These are phyloP conservation scores for Acyrthosiphon pisum DNA, from an alignment of 1,140 invertebrate species.

Conservation along the genomic window DNA sequence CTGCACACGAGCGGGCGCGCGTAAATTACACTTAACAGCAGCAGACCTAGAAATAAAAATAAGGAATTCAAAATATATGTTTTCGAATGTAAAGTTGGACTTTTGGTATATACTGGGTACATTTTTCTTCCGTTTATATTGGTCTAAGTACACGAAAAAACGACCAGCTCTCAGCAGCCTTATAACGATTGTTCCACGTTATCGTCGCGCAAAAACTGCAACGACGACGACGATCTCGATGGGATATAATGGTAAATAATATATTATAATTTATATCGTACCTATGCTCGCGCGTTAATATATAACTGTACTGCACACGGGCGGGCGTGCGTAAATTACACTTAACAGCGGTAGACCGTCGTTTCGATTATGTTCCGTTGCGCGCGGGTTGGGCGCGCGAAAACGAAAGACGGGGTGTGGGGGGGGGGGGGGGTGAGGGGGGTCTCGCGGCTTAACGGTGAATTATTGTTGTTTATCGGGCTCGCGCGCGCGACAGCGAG, in stretches of 20 bases:
- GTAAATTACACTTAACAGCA: slow-evolving; percentile 53
- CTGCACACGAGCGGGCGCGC: not conserved
- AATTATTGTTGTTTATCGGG: slow-evolving; percentile 44
- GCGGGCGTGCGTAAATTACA: slow-evolving; percentile 39
- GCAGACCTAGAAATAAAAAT: not conserved
- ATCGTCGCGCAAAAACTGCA: not conserved
- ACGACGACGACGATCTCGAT: slow-evolving; percentile 7
- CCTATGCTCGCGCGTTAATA: not conserved
- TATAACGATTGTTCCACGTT: not conserved
- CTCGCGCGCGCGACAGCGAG: slow-evolving; percentile 30
- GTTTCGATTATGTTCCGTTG: not conserved
- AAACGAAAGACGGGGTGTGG: not conserved
- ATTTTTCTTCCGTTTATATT: too few species aligned
- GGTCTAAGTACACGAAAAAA: too few species aligned
- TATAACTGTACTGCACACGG: not conserved
- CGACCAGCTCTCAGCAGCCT: too few species aligned
- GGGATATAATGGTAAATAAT: not conserved
- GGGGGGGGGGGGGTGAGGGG: too few species aligned
- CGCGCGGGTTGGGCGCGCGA: not conserved
- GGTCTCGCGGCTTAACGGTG: slow-evolving; percentile 43
- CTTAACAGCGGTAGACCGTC: slow-evolving; percentile 43
- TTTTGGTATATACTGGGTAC: too few species aligned
- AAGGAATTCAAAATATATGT: too few species aligned
- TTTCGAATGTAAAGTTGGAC: too few species aligned
- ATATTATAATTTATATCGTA: too few species aligned